Evolutionary conservation across 2,797 vertebrate species (phyloP).

Genomic region (Sebastes taczanowskii): DNA sequence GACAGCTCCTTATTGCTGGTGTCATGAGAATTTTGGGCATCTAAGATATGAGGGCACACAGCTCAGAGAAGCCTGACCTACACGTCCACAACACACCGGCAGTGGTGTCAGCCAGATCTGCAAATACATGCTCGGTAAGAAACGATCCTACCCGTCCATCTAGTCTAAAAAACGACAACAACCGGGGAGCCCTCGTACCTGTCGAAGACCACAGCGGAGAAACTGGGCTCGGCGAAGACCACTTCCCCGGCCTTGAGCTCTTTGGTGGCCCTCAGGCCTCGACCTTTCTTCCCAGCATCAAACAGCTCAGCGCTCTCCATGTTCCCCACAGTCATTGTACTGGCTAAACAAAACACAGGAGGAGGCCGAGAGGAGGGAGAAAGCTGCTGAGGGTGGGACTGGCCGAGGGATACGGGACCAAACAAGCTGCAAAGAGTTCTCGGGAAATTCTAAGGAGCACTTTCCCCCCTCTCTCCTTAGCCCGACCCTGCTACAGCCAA

Average conservation of each 20-base stretch:
- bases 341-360: constrained; percentile 26
- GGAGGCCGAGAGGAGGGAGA: constrained; percentile 23
- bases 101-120: neutral
- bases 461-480: constrained; percentile 58
- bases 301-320: constrained; percentile 92
- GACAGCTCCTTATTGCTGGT: constrained; percentile 3
- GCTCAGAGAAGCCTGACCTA: neutral
- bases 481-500: constrained; percentile 59
- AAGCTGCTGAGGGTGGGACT: constrained; percentile 27
- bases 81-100: constrained; percentile 2
- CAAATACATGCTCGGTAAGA: neutral
- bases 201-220: constrained; percentile 94
- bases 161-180: neutral
- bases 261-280: constrained; percentile 88
- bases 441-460: constrained; percentile 33
- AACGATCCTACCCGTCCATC: neutral
- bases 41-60: constrained; percentile 20
- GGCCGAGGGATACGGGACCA: constrained; percentile 6
- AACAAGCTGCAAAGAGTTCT: constrained; percentile 26
- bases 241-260: constrained; percentile 88
- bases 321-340: constrained; percentile 81
- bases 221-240: constrained; percentile 91
- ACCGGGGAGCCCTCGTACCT: constrained; percentile 79
- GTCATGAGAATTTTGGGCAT: constrained; percentile 25
- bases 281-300: constrained; percentile 86